A percentile compares a stretch with the other conserved stretches of the same genome.
phyloP scores from a whole-genome alignment of 2,113 vertebrate species.

The Anoura caudifer region DNA sequence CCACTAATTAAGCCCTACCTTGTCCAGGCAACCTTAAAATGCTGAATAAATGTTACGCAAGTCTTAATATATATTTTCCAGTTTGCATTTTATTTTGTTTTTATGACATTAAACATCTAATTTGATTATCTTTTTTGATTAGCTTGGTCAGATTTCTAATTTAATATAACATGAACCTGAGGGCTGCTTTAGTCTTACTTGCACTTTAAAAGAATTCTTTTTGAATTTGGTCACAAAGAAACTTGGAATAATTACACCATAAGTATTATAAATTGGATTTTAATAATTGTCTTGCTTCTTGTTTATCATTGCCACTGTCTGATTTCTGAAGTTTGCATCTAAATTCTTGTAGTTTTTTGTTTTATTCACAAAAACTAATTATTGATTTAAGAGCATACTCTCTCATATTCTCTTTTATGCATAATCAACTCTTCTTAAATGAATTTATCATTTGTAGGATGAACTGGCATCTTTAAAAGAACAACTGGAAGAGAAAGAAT shows the following conservation, averaged over 20 bases:
- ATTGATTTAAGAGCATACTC: neutral
- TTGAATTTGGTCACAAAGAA: neutral
- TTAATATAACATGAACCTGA: neutral
- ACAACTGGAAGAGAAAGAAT: conserved; percentile 91
- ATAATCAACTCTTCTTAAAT: neutral
- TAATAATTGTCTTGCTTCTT: neutral
- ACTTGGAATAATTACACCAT: neutral
- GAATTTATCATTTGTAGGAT: conserved; percentile 82
- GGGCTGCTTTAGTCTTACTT: neutral
- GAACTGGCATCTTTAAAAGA: conserved; percentile 90
- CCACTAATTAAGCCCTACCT: neutral
- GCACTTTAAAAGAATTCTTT: neutral
- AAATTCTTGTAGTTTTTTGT: conserved; percentile 22
- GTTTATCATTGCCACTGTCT: neutral
- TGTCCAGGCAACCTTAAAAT: neutral
- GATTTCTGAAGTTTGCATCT: conserved; percentile 31
- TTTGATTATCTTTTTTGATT: neutral
- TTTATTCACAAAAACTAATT: neutral
- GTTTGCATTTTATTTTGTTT: neutral
- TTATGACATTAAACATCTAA: neutral
- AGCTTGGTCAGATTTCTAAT: neutral
- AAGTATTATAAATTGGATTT: neutral
- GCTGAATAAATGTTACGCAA: neutral
- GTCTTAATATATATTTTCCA: neutral
- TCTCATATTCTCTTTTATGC: neutral